Evolutionary conservation across 2,113 vertebrate genomes (phyloP).

Genomic region (Brachionichthys hirsutus): DNA sequence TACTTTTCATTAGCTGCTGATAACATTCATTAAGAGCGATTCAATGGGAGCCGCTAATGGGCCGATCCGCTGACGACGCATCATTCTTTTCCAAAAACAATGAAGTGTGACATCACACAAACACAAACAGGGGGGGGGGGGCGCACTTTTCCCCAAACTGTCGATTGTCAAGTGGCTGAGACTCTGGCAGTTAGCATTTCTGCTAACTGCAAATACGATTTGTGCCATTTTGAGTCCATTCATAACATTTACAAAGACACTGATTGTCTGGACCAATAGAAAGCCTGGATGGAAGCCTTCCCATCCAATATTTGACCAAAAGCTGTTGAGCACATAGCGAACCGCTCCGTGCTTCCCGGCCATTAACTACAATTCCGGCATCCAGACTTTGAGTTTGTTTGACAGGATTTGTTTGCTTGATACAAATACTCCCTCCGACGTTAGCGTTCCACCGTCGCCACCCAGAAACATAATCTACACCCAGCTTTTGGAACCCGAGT

Average conservation of each 20-base stretch:
- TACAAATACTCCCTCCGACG: constrained; percentile 9
- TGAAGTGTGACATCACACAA: background rate
- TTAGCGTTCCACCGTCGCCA: background rate
- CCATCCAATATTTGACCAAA: constrained; percentile 6
- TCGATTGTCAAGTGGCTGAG: background rate
- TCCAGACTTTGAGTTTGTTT: constrained; percentile 2
- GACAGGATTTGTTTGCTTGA: constrained; percentile 25
- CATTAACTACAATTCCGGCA: background rate
- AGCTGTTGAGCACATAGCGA: constrained; percentile 13
- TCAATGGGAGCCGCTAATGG: constrained; percentile 49
- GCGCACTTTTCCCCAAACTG: constrained; percentile 3
- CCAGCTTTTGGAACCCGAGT: constrained; percentile 4
- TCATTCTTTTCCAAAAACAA: constrained; percentile 44
- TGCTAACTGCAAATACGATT: constrained; percentile 21
- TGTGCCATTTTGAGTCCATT: constrained; percentile 12
- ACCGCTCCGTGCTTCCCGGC: background rate
- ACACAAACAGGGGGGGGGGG: constrained; percentile 5
- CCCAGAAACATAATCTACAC: constrained; percentile 2
- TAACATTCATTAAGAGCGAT: constrained; percentile 56
- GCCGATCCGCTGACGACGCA: constrained; percentile 43
- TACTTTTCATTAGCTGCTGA: constrained; percentile 63
- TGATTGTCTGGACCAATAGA: constrained; percentile 19
- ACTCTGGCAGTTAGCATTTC: background rate
- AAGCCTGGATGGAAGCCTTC: background rate
- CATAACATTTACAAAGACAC: constrained; percentile 27